These are phyloP conservation scores for Tinamus guttatus DNA, from an alignment of 2,113 vertebrate species.

Conservation along the genomic window DNA sequence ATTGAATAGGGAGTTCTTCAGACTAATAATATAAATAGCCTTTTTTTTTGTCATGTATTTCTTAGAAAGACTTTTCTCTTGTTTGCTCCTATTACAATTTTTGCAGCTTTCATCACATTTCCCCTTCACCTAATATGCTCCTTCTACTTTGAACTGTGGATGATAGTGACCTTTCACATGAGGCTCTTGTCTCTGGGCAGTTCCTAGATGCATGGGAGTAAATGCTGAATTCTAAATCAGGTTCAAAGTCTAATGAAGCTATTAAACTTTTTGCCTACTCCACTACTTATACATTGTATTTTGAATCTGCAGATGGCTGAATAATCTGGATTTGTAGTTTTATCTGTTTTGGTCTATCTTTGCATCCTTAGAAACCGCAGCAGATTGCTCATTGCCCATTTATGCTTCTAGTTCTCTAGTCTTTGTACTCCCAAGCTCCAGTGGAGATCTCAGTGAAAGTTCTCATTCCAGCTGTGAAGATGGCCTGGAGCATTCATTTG, in stretches of 20 bases:
- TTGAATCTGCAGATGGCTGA: constrained; percentile 33
- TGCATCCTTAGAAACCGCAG: constrained; percentile 1
- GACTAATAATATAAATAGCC: background rate
- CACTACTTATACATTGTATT: background rate
- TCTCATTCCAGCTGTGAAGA: constrained; percentile 46
- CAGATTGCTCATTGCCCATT: constrained; percentile 8
- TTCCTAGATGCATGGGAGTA: background rate
- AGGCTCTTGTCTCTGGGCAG: constrained; percentile 27
- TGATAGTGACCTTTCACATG: background rate
- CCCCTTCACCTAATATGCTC: background rate
- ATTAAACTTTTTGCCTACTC: background rate
- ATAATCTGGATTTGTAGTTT: constrained; percentile 35
- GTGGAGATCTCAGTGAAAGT: constrained; percentile 22
- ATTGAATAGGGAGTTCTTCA: background rate
- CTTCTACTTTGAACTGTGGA: background rate
- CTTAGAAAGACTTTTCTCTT: background rate
- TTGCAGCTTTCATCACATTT: background rate
- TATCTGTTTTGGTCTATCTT: constrained; percentile 20
- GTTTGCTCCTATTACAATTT: background rate
- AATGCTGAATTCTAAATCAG: background rate
- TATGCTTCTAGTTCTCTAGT: background rate
- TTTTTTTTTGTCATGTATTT: accelerated
- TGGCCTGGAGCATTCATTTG: background rate
- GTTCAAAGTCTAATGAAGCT: background rate
- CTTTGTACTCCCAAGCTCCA: constrained; percentile 1